Evolutionary conservation across 2,797 vertebrate genomes (phyloP).

Genomic region (Arrhamphus sclerolepis): DNA sequence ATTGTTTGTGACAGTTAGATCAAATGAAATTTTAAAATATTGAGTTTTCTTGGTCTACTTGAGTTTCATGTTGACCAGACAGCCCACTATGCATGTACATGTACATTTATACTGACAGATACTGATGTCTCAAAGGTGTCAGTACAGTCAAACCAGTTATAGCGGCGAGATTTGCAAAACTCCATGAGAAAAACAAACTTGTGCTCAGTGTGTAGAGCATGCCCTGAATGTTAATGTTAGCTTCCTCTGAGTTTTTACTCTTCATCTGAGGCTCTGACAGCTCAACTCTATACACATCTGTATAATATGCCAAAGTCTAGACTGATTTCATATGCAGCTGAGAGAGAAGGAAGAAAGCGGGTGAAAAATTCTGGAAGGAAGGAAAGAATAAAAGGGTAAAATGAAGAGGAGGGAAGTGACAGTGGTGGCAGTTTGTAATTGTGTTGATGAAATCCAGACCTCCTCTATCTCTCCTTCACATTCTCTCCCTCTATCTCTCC

Average conservation of each 20-base stretch:
- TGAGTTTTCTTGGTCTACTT: background rate
- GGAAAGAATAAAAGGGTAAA: conserved; percentile 31
- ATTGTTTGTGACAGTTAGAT: background rate
- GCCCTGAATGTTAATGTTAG: background rate
- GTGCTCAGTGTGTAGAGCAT: too few species aligned
- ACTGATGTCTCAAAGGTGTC: background rate
- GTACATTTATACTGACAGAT: background rate
- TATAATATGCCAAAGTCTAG: conserved; percentile 15
- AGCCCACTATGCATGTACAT: background rate
- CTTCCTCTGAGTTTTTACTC: too few species aligned
- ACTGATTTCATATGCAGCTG: conserved; percentile 22
- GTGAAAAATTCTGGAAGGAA: conserved; percentile 9
- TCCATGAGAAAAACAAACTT: too few species aligned
- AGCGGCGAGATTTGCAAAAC: background rate
- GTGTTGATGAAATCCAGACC: conserved; percentile 77
- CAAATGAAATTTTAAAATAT: background rate
- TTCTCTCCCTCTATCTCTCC: conserved; percentile 52
- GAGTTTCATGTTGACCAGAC: background rate
- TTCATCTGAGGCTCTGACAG: background rate
- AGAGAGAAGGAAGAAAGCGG: conserved; percentile 4
- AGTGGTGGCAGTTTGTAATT: conserved; percentile 68
- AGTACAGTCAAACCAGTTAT: background rate
- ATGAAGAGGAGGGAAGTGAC: conserved; percentile 55
- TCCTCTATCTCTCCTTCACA: conserved; percentile 70
- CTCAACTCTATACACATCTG: conserved; percentile 5